Base-by-base conservation (phyloP, 2,888 invertebrate species). In the Steromphala cineraria region DNA sequence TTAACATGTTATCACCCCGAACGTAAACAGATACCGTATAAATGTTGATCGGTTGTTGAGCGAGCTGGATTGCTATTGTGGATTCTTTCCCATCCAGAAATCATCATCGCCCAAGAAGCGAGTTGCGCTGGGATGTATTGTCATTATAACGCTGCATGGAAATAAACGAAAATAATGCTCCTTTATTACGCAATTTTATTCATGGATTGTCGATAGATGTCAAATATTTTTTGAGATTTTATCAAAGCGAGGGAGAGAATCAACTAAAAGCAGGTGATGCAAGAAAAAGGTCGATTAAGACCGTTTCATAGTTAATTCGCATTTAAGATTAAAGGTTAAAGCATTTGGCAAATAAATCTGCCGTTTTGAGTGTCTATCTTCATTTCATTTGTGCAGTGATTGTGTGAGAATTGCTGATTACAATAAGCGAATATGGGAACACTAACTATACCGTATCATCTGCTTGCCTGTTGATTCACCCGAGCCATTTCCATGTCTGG, bases 11-110 rank as follows among this genome's bases (percentile, higher is more conserved):
- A 53, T 53, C 36, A 55, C 31, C 53, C 28, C n/a, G n/a, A 13
- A 36, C 53, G 55, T 55, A 76, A 76, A 76, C 76, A 76, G 76
- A 76, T 76, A 76, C 76, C 76, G 19, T 53, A 76, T 76, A 76
- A 76, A 76, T 76, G 76, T 76, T 55, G 53, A 53, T 36, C 53
- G 55, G 53, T 76, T 53, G 52, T 75, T 75, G 53, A 71, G 40
- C 19, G 71, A 71, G 36, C 10, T 24, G 17, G 15, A 19, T 17
- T 71, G 71, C 31, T 24, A 40, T 71, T 71, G 71, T 71, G 17
- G 36, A 10, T 17, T 71, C 13, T 31, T 40, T 19, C 36, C 36
- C 71, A 19, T 28, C 31, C 71, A 71, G 71, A 71, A 71, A 71
- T 19, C 19, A 40, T 71, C 71, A 36, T 36, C 36, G 19, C 15